Conservation (phyloP, 1,140 invertebrate genomes). For the Drosophila punjabiensis region DNA sequence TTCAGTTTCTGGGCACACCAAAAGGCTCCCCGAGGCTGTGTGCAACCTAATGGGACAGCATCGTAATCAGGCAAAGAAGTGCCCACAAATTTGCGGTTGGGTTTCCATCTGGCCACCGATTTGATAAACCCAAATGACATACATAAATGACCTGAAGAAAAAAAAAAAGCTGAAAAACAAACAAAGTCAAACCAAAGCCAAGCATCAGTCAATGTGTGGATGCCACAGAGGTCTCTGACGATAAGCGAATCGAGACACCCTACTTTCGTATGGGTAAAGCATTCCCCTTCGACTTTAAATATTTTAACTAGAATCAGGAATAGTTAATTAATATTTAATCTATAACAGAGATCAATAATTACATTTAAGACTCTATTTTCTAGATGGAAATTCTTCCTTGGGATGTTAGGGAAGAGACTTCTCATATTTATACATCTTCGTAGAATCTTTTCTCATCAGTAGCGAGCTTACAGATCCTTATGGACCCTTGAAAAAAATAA, state of each 20-base stretch:
- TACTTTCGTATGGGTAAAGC: background rate
- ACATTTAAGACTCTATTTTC: background rate
- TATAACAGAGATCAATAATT: background rate
- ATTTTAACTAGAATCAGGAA: background rate
- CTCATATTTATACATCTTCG: no score
- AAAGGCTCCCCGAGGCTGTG: constrained; percentile 26
- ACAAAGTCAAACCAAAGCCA: background rate
- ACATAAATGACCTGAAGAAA: constrained; percentile 7
- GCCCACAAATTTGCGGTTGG: constrained; percentile 48
- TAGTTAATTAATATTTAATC: background rate
- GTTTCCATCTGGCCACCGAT: constrained; percentile 32
- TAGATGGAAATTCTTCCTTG: background rate
- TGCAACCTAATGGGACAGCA: constrained; percentile 14
- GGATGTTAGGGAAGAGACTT: no score
- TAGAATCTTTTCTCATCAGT: background rate
- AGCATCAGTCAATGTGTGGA: constrained; percentile 20
- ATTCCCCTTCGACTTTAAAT: background rate
- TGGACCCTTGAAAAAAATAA: background rate
- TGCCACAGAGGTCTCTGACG: constrained; percentile 19
- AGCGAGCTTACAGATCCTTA: background rate
- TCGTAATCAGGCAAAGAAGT: constrained; percentile 30
- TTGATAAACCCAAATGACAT: constrained; percentile 30
- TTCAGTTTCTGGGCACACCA: background rate
- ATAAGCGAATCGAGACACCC: constrained; percentile 25
- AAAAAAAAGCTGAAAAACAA: background rate